phyloP scores from a whole-genome alignment of 2,113 vertebrate species.

The Crotalus horridus region DNA sequence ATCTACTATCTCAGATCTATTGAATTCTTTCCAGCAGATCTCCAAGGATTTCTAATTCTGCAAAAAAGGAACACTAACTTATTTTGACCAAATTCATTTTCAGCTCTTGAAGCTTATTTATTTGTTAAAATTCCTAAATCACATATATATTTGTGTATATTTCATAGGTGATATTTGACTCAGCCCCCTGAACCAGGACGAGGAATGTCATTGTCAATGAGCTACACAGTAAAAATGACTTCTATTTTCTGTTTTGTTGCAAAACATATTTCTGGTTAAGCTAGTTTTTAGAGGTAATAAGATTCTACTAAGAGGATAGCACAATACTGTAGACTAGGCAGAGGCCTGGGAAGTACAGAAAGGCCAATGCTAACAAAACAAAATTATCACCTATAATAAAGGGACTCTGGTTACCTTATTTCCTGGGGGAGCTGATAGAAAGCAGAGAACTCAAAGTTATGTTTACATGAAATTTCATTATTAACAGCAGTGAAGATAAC shows the following conservation, averaged over 20 bases:
- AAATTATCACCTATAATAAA: too few relatives aligned
- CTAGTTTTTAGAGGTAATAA: background rate
- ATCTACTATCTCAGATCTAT: background rate
- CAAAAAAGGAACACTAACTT: background rate
- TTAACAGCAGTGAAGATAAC: constrained; percentile 23
- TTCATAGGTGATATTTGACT: background rate
- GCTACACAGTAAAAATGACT: background rate
- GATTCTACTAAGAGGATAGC: background rate
- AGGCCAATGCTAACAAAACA: background rate
- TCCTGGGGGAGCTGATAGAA: rapidly evolving
- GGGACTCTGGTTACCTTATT: background rate
- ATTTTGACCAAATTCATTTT: background rate
- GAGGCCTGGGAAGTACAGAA: background rate
- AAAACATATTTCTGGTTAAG: background rate
- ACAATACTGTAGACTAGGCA: background rate
- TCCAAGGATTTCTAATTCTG: background rate
- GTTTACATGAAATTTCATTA: rapidly evolving
- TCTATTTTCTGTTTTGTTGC: background rate
- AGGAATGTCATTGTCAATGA: background rate
- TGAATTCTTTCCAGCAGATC: background rate
- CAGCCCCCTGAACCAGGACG: background rate
- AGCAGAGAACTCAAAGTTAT: background rate
- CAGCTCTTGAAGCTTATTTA: background rate
- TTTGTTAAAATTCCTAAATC: background rate
- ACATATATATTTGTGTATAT: background rate